Evolutionary conservation across 2,888 invertebrate genomes (phyloP).

Genomic region (Lithosia quadra): DNA sequence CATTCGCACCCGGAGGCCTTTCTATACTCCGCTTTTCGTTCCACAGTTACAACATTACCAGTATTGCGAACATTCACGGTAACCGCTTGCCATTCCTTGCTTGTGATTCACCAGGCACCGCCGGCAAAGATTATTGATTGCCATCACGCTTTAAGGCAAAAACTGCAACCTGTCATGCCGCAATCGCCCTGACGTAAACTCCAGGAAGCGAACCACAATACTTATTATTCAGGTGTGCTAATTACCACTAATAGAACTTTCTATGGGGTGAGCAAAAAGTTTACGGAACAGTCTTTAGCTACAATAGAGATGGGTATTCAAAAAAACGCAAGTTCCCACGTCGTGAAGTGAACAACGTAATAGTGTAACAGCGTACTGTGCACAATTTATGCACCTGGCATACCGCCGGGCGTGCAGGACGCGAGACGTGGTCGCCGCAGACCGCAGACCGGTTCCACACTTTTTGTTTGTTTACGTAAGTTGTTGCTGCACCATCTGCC

Average conservation of each 20-base stretch:
- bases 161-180: conserved; percentile 17
- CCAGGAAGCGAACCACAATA: conserved; percentile 53
- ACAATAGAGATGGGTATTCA: conserved; percentile 51
- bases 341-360: conserved; percentile 45
- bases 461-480: conserved; percentile 32
- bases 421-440: conserved; percentile 3
- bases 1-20: background rate
- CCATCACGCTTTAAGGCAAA: conserved; percentile 18
- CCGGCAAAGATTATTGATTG: conserved; percentile 17
- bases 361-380: conserved; percentile 17
- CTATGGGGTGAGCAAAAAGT: conserved; percentile 52
- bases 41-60: no score
- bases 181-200: conserved; percentile 26
- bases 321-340: conserved; percentile 61
- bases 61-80: no score
- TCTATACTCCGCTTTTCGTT: no score
- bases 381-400: conserved; percentile 27
- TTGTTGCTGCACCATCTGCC: conserved; percentile 17
- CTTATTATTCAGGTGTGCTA: conserved; percentile 39
- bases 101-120: conserved; percentile 19
- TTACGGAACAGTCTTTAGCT: conserved; percentile 32
- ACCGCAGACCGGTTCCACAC: conserved; percentile 23
- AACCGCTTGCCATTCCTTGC: no score
- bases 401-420: background rate
- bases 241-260: conserved; percentile 58